Evolutionary conservation across 1,140 invertebrate species (phyloP), one percentile per base, ranked within the genome.

Genomic region (Portunus trituberculatus): DNA sequence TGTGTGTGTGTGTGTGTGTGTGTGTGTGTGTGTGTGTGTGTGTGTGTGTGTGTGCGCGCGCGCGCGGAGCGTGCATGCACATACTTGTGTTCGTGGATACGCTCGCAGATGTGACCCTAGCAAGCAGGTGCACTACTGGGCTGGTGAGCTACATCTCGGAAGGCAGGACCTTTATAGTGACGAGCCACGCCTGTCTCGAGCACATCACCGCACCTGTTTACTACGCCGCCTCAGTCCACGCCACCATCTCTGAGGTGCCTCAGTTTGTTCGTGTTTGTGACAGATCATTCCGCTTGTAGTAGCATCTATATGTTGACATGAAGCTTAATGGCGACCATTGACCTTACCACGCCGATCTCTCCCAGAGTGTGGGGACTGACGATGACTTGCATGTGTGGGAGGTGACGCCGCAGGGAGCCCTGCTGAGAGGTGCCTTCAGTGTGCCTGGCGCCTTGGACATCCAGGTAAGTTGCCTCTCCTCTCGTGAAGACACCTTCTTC

Each of bases 71-170:
- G 1, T 82, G 3, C 20, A 25, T 82, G 28, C 8, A 3, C 28
- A 82, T 82, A 7, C 16, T 0, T 25, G 76, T 8, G 16, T 84
- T 39, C 4, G 87, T 29, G 39, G 46, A n/a, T 7, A 6, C 39
- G 39, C 39, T 39, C 6, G 14, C 52, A 91, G 90, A 12, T 32
- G 25, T 91, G 52, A 3, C 25, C 39, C 16, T 91, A 1, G 28
- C 48, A 3, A 46, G 90, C 20, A 67, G 28, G 52, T 91, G 90
- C 28, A 91, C 90, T n/a, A 91, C 52, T 7, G 32, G 52, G 4
- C 52, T 91, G 7, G 52, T 76, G n/a, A 32, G 90, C 90, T 91
- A 31, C 52, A 32, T 28, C 59, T 76, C 90, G 0, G 52, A 91
- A 4, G 87, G 87, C 2, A 39, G 28, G 6, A 29, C 25, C 28